Evolutionary conservation across 64 coral and sea anemone genomes (phyloP).

Genomic region (Orbicella faveolata): DNA sequence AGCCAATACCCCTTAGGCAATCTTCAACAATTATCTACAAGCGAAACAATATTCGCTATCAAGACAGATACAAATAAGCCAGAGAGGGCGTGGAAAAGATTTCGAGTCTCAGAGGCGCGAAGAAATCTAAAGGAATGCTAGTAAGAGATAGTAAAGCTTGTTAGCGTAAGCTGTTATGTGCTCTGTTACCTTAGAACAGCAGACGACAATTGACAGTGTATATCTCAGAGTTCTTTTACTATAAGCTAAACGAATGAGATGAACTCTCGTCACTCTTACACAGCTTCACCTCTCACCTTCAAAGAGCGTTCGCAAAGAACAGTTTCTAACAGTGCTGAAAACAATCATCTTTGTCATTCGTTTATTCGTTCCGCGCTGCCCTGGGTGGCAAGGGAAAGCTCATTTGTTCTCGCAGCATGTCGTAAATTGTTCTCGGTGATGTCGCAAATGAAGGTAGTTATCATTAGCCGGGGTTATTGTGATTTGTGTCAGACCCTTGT

Average conservation of each 20-base stretch:
- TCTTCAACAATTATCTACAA: background rate
- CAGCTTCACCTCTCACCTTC: background rate
- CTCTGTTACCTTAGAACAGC: background rate
- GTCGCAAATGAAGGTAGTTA: background rate
- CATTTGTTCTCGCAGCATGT: conserved; percentile 28
- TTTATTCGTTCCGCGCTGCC: conserved; percentile 1
- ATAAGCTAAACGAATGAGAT: background rate
- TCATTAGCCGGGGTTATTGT: conserved; percentile 1
- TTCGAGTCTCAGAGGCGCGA: background rate
- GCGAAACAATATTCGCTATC: background rate
- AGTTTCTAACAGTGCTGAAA: background rate
- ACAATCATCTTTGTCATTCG: conserved; percentile 9
- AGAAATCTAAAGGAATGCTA: background rate
- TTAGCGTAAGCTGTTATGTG: background rate
- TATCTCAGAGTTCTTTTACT: background rate
- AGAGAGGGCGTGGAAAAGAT: background rate
- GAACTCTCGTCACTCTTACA: background rate
- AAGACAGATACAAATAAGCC: background rate
- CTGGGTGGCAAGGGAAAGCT: background rate
- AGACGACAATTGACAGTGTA: background rate
- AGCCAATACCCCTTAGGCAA: conserved; percentile 4
- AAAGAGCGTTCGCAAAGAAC: background rate
- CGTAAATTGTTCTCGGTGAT: conserved; percentile 6
- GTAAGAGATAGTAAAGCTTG: background rate
- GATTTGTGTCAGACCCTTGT: background rate